These are phyloP conservation scores for Meganola albula DNA, from an alignment of 2,888 invertebrate species.

Conservation along the genomic window DNA sequence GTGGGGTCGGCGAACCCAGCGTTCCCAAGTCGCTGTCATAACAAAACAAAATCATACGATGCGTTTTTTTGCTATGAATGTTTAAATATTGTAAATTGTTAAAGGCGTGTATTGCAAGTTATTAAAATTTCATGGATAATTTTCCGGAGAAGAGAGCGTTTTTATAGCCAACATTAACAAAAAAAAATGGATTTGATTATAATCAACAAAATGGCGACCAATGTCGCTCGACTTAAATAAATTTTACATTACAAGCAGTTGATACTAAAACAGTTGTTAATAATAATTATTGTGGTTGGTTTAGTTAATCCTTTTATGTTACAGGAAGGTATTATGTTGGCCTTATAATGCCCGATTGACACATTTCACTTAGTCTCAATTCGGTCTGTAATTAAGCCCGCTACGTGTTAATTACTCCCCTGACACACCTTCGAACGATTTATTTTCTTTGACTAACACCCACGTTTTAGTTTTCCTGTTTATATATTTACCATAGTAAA, in stretches of 20 bases:
- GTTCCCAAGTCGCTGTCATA: constrained; percentile 73
- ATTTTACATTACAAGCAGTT: too few relatives aligned
- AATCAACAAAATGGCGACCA: neutral
- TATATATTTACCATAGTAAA: too few relatives aligned
- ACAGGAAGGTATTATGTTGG: constrained; percentile 23
- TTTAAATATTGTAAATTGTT: constrained; percentile 27
- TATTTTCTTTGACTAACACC: constrained; percentile 44
- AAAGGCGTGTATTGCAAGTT: constrained; percentile 21
- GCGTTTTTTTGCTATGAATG: constrained; percentile 35
- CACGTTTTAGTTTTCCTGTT: constrained; percentile 48
- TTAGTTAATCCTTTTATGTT: constrained; percentile 23
- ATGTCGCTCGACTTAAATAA: neutral
- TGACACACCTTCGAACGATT: constrained; percentile 44
- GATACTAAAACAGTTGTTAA: too few relatives aligned
- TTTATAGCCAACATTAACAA: neutral
- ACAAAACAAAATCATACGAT: constrained; percentile 69
- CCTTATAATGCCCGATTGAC: constrained; percentile 41
- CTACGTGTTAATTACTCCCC: constrained; percentile 61
- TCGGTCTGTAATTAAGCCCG: constrained; percentile 56
- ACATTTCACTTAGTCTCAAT: constrained; percentile 62
- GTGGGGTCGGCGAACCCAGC: constrained; percentile 74
- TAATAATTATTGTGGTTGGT: too few relatives aligned
- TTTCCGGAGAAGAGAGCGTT: too few relatives aligned
- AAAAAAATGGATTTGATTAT: neutral
- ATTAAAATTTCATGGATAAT: constrained; percentile 12